Evolutionary conservation across 2,797 vertebrate species (phyloP), one percentile per base, ranked within the genome.

Genomic region (Acrossocheilus fasciatus): DNA sequence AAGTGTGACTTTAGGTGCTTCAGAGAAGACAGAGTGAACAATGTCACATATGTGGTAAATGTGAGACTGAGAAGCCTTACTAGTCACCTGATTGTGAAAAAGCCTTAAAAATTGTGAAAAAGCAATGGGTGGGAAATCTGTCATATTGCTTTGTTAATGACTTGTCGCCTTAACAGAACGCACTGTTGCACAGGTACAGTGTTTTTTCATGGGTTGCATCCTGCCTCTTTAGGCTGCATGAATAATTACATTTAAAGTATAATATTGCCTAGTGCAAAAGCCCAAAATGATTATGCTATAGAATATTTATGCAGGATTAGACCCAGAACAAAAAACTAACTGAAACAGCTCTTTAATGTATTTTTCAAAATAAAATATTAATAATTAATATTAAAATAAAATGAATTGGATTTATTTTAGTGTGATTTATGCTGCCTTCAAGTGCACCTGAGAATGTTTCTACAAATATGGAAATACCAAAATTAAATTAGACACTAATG

Each of bases 1-100:
- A 81, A 50, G 79, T 81, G 79, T 81, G 26, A 81, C 43, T 69
- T 81, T 15, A 36, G 34, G 75, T 69, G 47, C 62, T 70, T 70
- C 36, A 17, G 39, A 72, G 18, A 54, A 68, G 11, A 77, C 50
- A 4, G 36, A 54, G 36, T 36, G 36, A 45, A 62, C 8, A 1
- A 47, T 20, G 6, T 62, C 76, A 70, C 52, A 70, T 50, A 30
- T 52, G 36, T 54, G 83, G 34, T 39, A 57, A 7, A 70, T 10
- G 23, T 45, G n/a, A 52, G 26, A 6, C 47, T 57, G 36, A 70
- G 66, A 70, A 82, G 14, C 18, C 47, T 66, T 64, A 6, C 45
- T 30, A 45, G 39, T 81, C 62, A 68, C 43, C 10, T 50, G 62
- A 20, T 12, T 50, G 62, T 36, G 1, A 59, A 59, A 59, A n/a